phyloP scores from a whole-genome alignment of 2,797 vertebrate species.

The Pipistrellus kuhlii region DNA sequence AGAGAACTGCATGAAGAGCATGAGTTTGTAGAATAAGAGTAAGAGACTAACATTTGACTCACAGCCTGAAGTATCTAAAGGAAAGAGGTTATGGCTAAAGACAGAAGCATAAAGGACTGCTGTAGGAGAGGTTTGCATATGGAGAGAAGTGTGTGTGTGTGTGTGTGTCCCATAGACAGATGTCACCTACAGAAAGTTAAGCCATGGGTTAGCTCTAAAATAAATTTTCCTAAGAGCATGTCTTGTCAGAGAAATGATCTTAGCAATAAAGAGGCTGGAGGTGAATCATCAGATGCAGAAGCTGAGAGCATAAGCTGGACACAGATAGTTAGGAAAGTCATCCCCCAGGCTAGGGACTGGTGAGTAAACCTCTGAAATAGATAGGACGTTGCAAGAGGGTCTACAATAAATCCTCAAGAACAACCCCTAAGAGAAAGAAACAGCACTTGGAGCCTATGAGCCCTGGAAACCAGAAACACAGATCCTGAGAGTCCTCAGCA shows the following conservation, averaged over 20 bases:
- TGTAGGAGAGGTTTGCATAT: background rate
- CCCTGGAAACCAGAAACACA: background rate
- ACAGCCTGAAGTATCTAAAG: background rate
- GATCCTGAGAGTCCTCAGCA: background rate
- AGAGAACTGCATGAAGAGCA: background rate
- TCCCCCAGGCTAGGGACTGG: background rate
- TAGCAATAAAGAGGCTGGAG: background rate
- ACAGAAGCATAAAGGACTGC: no score
- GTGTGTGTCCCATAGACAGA: background rate
- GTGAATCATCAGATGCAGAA: background rate
- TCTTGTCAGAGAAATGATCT: background rate
- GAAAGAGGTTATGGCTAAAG: background rate
- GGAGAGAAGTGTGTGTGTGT: background rate
- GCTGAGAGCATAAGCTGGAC: background rate
- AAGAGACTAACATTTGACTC: background rate
- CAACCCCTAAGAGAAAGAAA: background rate
- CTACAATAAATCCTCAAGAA: background rate
- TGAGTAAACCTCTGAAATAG: background rate
- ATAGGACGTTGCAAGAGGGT: background rate
- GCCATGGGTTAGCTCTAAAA: background rate
- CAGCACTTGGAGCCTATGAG: background rate
- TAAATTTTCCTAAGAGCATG: background rate
- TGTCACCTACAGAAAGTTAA: background rate
- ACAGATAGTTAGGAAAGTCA: background rate
- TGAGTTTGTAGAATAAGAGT: background rate